These are phyloP conservation scores for Labeo catla DNA, from an alignment of 2,113 vertebrate species.

Conservation along the genomic window DNA sequence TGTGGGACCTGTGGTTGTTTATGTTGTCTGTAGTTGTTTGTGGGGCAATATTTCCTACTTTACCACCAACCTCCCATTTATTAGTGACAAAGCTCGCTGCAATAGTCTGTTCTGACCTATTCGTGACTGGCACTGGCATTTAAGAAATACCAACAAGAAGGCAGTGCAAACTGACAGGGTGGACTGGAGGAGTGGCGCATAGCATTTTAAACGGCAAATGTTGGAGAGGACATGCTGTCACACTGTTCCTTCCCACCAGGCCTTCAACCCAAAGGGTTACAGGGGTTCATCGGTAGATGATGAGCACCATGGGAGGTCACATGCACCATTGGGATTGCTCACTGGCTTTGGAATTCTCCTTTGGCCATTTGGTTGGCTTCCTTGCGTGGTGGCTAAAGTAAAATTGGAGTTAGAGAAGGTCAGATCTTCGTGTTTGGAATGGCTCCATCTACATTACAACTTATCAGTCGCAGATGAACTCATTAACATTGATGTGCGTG, in stretches of 20 bases:
- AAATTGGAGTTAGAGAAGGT: conserved; percentile 61
- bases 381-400: conserved; percentile 7
- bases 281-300: conserved; percentile 31
- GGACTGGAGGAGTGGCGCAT: conserved; percentile 35
- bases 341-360: conserved; percentile 11
- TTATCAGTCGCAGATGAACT: conserved; percentile 65
- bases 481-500: conserved; percentile 67
- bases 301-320: conserved; percentile 23
- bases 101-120: conserved; percentile 78
- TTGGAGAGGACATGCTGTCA: conserved; percentile 35
- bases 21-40: conserved; percentile 75
- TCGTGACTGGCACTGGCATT: conserved; percentile 76
- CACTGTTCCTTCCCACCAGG: conserved; percentile 9
- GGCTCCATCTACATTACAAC: conserved; percentile 52
- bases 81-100: conserved; percentile 76
- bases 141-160: conserved; percentile 75
- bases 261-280: background rate
- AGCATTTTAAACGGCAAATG: conserved; percentile 56
- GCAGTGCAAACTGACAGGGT: conserved; percentile 50
- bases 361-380: conserved; percentile 8
- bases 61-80: conserved; percentile 74
- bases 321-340: conserved; percentile 24
- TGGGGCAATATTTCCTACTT: conserved; percentile 63
- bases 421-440: conserved; percentile 55
- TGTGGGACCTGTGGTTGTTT: conserved; percentile 71